phyloP scores from a whole-genome alignment of 2,113 vertebrate genomes.

The Lota lota region DNA sequence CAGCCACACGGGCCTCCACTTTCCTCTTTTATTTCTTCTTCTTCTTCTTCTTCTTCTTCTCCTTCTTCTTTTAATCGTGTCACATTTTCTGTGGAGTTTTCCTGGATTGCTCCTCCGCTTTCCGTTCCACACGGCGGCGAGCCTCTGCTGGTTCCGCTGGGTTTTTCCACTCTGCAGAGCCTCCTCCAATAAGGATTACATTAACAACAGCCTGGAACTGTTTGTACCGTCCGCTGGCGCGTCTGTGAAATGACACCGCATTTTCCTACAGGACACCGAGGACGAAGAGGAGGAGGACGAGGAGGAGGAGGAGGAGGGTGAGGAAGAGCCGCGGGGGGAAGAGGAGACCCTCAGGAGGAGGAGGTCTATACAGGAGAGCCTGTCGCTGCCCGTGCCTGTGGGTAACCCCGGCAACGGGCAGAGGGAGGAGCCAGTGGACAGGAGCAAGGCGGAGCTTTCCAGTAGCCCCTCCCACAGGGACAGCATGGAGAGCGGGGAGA shows the following conservation, averaged over 20 bases:
- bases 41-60: no score
- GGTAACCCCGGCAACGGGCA: conserved; percentile 57
- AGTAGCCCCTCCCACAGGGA: conserved; percentile 75
- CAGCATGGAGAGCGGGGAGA: conserved; percentile 64
- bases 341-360: conserved; percentile 63
- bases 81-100: no score
- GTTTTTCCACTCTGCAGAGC: no score
- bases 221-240: conserved; percentile 31
- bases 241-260: conserved; percentile 38
- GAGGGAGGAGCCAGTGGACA: conserved; percentile 64
- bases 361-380: conserved; percentile 75
- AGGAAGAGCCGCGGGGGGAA: conserved; percentile 34
- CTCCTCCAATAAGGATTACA: background rate
- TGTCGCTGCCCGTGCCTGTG: conserved; percentile 56
- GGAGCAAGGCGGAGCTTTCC: conserved; percentile 72
- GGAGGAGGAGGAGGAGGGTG: conserved; percentile 22
- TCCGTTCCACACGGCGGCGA: no score
- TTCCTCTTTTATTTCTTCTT: background rate
- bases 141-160: no score
- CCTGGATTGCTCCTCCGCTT: no score
- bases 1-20: background rate
- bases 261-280: conserved; percentile 51
- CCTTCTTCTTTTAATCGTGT: no score
- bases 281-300: conserved; percentile 51
- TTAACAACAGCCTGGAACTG: conserved; percentile 1